Evolutionary conservation across 1,140 invertebrate species (phyloP).

Genomic region (Anastrepha obliqua): DNA sequence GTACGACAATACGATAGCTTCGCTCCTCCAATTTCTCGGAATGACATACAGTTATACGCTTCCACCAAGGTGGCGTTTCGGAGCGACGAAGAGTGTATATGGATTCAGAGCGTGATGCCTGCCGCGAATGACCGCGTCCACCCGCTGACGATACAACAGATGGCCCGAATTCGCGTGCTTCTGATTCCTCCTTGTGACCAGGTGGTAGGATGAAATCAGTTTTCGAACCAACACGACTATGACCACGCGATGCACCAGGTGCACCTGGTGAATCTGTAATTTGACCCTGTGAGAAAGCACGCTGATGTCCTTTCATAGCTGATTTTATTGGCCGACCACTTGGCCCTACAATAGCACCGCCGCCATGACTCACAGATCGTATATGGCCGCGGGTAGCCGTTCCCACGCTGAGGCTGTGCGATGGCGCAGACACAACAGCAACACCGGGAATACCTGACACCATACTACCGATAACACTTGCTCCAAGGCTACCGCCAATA

Average conservation of each 20-base stretch:
- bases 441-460: constrained; percentile 66
- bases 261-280: constrained; percentile 78
- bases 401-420: constrained; percentile 53
- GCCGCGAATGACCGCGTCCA: constrained; percentile 78
- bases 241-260: constrained; percentile 76
- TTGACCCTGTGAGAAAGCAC: constrained; percentile 90
- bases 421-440: constrained; percentile 59
- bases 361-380: constrained; percentile 87
- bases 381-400: constrained; percentile 78
- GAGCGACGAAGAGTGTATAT: constrained; percentile 89
- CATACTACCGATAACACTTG: constrained; percentile 55
- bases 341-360: constrained; percentile 76
- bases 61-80: constrained; percentile 82
- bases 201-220: constrained; percentile 92
- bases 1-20: constrained; percentile 83
- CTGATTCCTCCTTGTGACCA: constrained; percentile 80
- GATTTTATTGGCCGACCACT: constrained; percentile 80
- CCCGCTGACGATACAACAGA: constrained; percentile 74
- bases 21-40: constrained; percentile 81
- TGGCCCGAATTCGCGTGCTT: constrained; percentile 73
- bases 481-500: constrained; percentile 58
- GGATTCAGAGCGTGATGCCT: constrained; percentile 86
- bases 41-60: constrained; percentile 78
- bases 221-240: constrained; percentile 87
- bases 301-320: constrained; percentile 82